These are phyloP conservation scores for Machimus atricapillus DNA, from an alignment of 2,888 invertebrate species.

Conservation along the genomic window DNA sequence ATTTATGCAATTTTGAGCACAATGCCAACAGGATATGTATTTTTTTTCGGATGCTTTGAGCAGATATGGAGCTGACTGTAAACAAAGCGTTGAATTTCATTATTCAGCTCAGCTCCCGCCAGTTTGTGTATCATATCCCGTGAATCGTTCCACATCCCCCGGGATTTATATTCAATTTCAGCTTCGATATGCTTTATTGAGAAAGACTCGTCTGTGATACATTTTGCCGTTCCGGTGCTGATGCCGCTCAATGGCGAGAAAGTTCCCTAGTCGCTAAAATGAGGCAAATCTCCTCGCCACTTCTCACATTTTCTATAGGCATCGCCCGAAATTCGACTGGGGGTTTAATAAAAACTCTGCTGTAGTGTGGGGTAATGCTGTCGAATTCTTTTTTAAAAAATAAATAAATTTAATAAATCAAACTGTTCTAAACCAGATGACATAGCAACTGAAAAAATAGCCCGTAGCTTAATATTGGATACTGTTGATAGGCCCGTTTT, in stretches of 20 bases:
- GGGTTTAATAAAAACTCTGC: neutral
- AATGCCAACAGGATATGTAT: constrained; percentile 1
- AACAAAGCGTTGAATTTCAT: constrained; percentile 36
- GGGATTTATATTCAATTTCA: constrained; percentile 40
- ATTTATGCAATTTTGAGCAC: constrained; percentile 28
- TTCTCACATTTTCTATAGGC: neutral
- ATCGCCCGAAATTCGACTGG: neutral
- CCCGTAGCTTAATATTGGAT: too few relatives aligned
- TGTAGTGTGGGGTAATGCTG: neutral
- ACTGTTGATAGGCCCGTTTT: too few relatives aligned
- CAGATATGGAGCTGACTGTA: constrained; percentile 17
- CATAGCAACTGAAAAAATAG: neutral
- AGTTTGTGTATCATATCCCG: constrained; percentile 32
- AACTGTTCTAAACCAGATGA: neutral
- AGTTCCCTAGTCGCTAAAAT: neutral
- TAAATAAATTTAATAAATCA: neutral
- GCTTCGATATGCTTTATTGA: constrained; percentile 34
- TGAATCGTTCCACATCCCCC: constrained; percentile 9
- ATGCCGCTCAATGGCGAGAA: constrained; percentile 19
- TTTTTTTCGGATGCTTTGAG: neutral
- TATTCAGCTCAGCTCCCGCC: constrained; percentile 21
- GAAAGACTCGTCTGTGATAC: constrained; percentile 20
- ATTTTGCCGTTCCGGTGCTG: constrained; percentile 26
- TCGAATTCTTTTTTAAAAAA: neutral
- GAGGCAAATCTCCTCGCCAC: neutral